These are phyloP conservation scores for Agrotis segetum DNA, from an alignment of 2,888 invertebrate genomes.

Conservation along the genomic window DNA sequence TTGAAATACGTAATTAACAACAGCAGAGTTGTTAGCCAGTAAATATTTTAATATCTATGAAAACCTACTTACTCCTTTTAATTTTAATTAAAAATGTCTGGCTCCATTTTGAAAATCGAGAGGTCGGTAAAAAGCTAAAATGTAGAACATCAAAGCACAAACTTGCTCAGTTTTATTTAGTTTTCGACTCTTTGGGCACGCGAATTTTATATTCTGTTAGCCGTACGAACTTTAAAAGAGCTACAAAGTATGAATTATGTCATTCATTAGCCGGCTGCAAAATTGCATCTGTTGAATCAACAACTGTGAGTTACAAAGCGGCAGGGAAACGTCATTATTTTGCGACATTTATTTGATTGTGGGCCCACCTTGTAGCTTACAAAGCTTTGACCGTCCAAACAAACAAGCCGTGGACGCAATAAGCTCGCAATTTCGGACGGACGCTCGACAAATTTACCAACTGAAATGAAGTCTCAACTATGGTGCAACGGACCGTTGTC, in stretches of 20 bases:
- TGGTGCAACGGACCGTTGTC: slow-evolving; percentile 82
- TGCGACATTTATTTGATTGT: slow-evolving; percentile 80
- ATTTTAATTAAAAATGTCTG: slow-evolving; percentile 43
- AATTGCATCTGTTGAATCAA: slow-evolving; percentile 58
- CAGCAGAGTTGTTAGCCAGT: slow-evolving; percentile 12
- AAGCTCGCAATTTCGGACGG: slow-evolving; percentile 86
- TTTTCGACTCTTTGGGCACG: slow-evolving; percentile 25
- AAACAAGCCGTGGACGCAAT: slow-evolving; percentile 87
- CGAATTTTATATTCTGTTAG: slow-evolving; percentile 42
- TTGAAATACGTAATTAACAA: slow-evolving; percentile 24
- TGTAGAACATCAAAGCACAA: slow-evolving; percentile 31
- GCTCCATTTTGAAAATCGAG: slow-evolving; percentile 25
- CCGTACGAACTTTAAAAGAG: slow-evolving; percentile 32
- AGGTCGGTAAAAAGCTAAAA: slow-evolving; percentile 29
- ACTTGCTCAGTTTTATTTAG: slow-evolving; percentile 28
- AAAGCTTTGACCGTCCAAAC: slow-evolving; percentile 85
- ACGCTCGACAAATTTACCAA: slow-evolving; percentile 88
- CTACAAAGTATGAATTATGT: slow-evolving; percentile 38
- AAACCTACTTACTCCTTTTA: slow-evolving; percentile 9
- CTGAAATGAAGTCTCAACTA: slow-evolving; percentile 87
- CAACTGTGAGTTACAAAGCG: slow-evolving; percentile 45
- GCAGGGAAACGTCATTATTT: slow-evolving; percentile 69
- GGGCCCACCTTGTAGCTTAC: slow-evolving; percentile 80
- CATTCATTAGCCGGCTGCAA: slow-evolving; percentile 37
- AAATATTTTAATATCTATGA: slow-evolving; percentile 29